Percentiles rank a stretch among this genome's conserved stretches.
phyloP scores from a whole-genome alignment of 2,797 vertebrate genomes.

The Basileuterus tristriatus region DNA sequence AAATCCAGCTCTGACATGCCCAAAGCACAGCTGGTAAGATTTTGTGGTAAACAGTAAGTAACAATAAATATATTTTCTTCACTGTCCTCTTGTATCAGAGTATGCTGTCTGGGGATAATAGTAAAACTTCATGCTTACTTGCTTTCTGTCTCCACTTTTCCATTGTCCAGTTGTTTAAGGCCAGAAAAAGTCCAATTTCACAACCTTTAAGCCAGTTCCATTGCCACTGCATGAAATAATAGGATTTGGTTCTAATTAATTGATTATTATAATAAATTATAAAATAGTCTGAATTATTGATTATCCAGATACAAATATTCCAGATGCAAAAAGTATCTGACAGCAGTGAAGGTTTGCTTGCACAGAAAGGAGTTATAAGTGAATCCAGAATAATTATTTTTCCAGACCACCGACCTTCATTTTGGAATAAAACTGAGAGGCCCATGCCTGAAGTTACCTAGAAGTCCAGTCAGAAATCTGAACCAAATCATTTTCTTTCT shows the following conservation, averaged over 20 bases:
- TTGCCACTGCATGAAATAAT: neutral
- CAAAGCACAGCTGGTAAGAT: neutral
- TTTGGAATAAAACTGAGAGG: neutral
- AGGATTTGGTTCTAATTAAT: neutral
- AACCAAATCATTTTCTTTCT: neutral
- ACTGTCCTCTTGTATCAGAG: neutral
- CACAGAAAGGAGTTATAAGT: neutral
- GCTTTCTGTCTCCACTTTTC: neutral
- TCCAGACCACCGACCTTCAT: neutral
- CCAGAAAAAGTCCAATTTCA: neutral
- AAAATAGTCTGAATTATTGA: neutral
- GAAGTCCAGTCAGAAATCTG: neutral
- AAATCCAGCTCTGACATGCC: neutral
- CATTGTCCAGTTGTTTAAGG: neutral
- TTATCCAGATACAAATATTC: neutral
- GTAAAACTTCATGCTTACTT: neutral
- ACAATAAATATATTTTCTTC: neutral
- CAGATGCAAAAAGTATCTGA: neutral
- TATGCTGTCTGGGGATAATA: neutral
- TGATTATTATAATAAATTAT: neutral
- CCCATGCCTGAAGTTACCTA: neutral
- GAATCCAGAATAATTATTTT: neutral
- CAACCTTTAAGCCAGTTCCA: neutral
- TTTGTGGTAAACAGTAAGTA: neutral
- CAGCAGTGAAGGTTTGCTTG: neutral